Percentiles rank a stretch among this genome's conserved stretches.
phyloP scores from a whole-genome alignment of 2,797 vertebrate genomes.

The Paramormyrops hopkinsi region DNA sequence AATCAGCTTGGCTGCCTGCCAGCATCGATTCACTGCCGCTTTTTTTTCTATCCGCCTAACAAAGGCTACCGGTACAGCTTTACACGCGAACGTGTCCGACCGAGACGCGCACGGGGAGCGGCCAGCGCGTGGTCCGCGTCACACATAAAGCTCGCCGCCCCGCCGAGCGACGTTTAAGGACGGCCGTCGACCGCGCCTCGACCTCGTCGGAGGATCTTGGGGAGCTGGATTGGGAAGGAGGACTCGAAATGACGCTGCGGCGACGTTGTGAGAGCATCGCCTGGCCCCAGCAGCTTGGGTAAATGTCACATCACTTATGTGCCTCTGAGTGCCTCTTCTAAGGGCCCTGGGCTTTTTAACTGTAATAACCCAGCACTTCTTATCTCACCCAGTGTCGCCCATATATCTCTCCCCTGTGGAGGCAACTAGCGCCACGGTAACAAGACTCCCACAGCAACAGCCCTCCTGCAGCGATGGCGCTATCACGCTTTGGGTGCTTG shows the following conservation, averaged over 20 bases:
- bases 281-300: background rate
- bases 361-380: background rate
- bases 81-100: background rate
- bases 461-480: background rate
- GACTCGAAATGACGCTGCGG: background rate
- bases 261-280: background rate
- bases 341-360: background rate
- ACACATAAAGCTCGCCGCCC: background rate
- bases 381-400: background rate
- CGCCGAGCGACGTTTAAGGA: background rate
- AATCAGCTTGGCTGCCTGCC: background rate
- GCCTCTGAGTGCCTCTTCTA: background rate
- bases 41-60: background rate
- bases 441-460: background rate
- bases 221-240: background rate
- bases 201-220: background rate
- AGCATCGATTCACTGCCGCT: background rate
- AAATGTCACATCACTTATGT: background rate
- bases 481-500: background rate
- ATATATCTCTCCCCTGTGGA: background rate
- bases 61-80: background rate
- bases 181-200: background rate
- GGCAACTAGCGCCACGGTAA: background rate
- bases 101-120: background rate
- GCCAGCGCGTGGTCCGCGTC: background rate